A percentile compares a stretch with the other conserved stretches of the same genome.
Evolutionary conservation across 2,888 invertebrate genomes (phyloP).

Genomic region (Oscheius onirici): DNA sequence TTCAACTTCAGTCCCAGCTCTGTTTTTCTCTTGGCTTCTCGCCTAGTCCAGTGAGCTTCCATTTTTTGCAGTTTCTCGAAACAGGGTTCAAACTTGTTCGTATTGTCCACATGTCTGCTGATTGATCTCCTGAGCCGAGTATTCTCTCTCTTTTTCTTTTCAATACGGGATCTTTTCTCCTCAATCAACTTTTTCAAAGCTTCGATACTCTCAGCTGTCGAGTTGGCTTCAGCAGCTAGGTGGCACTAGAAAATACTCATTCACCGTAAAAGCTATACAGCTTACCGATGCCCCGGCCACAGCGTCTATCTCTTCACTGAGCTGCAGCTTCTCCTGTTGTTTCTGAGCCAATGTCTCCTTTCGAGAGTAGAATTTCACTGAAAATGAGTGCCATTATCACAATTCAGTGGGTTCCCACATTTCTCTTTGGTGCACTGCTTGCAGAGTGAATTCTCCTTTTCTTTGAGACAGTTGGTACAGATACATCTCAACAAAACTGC

Average conservation of each 20-base stretch:
- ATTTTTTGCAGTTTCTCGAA: not conserved
- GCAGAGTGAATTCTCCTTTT: constrained; percentile 36
- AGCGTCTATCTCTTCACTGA: constrained; percentile 17
- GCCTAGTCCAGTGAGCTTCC: not conserved
- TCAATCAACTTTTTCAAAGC: not conserved
- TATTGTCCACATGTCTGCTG: not conserved
- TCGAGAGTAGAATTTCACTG: constrained; percentile 41
- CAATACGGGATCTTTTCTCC: not conserved
- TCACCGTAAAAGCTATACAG: too few species aligned
- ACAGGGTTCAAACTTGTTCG: not conserved
- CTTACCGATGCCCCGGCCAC: constrained; percentile 7
- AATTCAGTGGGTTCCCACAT: constrained; percentile 18
- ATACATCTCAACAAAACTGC: not conserved
- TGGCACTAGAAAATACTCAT: not conserved
- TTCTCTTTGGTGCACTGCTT: constrained; percentile 48
- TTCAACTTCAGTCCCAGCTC: not conserved
- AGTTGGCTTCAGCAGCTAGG: constrained; percentile 5
- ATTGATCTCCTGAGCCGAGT: not conserved
- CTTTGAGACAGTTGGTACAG: constrained; percentile 40
- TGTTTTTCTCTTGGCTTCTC: not conserved
- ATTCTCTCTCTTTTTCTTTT: not conserved
- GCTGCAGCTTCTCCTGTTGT: constrained; percentile 29
- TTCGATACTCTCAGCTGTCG: constrained; percentile 17
- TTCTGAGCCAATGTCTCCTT: constrained; percentile 34
- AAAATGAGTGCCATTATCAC: constrained; percentile 25